A percentile compares a stretch with the other conserved stretches of the same genome.
Conservation (phyloP, 2,797 vertebrate genomes). For the Amazonetta brasiliensis region DNA sequence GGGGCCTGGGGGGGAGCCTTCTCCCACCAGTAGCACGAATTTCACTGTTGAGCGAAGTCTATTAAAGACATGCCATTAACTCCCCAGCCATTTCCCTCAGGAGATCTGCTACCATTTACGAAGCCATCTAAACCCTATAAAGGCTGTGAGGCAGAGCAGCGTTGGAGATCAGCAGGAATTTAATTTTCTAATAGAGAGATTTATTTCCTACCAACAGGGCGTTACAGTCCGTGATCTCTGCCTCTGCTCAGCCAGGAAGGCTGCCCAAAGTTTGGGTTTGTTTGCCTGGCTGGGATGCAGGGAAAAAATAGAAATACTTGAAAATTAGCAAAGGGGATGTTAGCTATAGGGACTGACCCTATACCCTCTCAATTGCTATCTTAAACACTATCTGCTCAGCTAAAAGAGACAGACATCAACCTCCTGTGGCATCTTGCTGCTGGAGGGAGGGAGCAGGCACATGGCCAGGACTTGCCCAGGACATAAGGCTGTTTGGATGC, state of each 20-base stretch:
- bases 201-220: not conserved
- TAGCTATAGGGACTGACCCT: not conserved
- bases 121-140: not conserved
- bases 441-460: not conserved
- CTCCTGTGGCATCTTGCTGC: not conserved
- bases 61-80: not conserved
- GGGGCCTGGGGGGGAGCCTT: not conserved
- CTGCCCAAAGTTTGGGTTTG: not conserved
- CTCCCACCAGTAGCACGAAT: not conserved
- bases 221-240: not conserved
- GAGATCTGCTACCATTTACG: not conserved
- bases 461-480: accelerated
- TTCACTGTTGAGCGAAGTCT: not conserved
- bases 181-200: conserved; percentile 35
- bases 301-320: not conserved
- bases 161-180: conserved; percentile 27
- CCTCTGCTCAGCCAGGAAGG: not conserved
- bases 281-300: not conserved
- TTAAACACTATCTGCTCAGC: not conserved
- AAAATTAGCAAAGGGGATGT: not conserved
- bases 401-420: not conserved
- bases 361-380: not conserved
- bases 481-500: not conserved
- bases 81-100: not conserved
- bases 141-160: not conserved